Base-by-base conservation (phyloP, 2,797 vertebrate species). In the Lycodopsis pacificus region DNA sequence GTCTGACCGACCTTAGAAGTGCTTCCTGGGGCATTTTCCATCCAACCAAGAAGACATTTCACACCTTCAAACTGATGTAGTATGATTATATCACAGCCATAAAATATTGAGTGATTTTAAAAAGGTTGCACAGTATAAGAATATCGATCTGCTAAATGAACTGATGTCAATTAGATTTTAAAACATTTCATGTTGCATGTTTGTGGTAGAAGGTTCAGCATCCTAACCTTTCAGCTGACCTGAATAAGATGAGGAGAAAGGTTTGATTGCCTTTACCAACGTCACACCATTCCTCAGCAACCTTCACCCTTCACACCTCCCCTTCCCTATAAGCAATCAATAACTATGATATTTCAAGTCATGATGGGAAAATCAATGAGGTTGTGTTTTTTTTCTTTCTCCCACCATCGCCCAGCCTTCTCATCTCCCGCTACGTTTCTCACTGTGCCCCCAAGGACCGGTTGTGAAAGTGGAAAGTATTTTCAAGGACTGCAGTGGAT, bases 271-370 rank as follows among this genome's bases (percentile, higher is more conserved):
- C 70, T 79, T 80, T 17, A 62, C 22, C 54, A 49, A 46, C 22
- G 73, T 84, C 71, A 65, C 75, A 67, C 72, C 61, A 71, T 73
- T 82, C 62, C 63, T 36, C 38, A 32, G 40, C 7, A 14, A 83
- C 84, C 80, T 77, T 85, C 78, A 86, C 73, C 73, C 30, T 32
- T 32, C 30, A 32, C 75, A 62, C 70, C 66, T 59, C 67, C 75
- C 14, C 15, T 75, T 51, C 79, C 87, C 68, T 83, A 91, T 84
- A 92, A 83, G 80, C 73, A 92, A 94, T 94, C 93, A 92, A 93
- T 95, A 94, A 91, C 94, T 95, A 93, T 91, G 58, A 65, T 90
- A 85, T 93, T 95, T 95, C 86, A 93, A 92, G 85, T 74, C 38
- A 70, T 92, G 83, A 91, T 92, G 91, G 88, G 71, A 95, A 95